Percentiles rank a stretch among this genome's conserved stretches.
These are phyloP conservation scores for Malacosoma neustria DNA, from an alignment of 2,888 invertebrate genomes.

Conservation along the genomic window DNA sequence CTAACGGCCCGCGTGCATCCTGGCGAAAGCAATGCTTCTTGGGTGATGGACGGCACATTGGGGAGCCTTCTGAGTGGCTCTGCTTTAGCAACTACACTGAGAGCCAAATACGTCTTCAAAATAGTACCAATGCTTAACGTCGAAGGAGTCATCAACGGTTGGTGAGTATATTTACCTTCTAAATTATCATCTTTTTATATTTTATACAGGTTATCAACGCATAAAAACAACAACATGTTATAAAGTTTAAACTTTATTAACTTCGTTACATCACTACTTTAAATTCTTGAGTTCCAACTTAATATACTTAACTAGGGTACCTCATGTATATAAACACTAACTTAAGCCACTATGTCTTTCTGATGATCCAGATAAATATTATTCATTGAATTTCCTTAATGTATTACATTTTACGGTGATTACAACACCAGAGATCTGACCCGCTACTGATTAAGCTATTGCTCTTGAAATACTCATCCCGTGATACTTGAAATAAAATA, in stretches of 20 bases:
- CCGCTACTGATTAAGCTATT: conserved; percentile 44
- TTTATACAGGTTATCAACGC: too few relatives aligned
- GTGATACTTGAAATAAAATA: conserved; percentile 32
- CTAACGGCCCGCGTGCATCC: conserved; percentile 89
- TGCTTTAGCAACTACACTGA: conserved; percentile 72
- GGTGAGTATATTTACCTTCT: conserved; percentile 68
- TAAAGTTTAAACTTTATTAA: conserved; percentile 61
- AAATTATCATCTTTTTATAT: too few relatives aligned
- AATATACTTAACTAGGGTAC: conserved; percentile 66
- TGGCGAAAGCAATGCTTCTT: conserved; percentile 90
- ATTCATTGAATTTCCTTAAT: conserved; percentile 57
- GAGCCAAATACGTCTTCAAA: conserved; percentile 86
- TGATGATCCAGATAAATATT: conserved; percentile 54
- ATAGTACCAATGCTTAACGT: conserved; percentile 92
- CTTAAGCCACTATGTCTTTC: conserved; percentile 55
- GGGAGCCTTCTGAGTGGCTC: conserved; percentile 77
- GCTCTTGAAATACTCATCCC: conserved; percentile 53
- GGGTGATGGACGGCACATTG: conserved; percentile 90
- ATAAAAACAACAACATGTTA: conserved; percentile 24
- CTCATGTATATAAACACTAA: conserved; percentile 67
- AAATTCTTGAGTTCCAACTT: conserved; percentile 69
- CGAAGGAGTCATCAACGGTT: conserved; percentile 91
- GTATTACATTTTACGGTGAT: conserved; percentile 58
- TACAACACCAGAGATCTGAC: conserved; percentile 63
- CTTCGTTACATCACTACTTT: conserved; percentile 65